Evolutionary conservation across 2,113 vertebrate genomes (phyloP).

Genomic region (Boulengeromyrus knoepffleri): DNA sequence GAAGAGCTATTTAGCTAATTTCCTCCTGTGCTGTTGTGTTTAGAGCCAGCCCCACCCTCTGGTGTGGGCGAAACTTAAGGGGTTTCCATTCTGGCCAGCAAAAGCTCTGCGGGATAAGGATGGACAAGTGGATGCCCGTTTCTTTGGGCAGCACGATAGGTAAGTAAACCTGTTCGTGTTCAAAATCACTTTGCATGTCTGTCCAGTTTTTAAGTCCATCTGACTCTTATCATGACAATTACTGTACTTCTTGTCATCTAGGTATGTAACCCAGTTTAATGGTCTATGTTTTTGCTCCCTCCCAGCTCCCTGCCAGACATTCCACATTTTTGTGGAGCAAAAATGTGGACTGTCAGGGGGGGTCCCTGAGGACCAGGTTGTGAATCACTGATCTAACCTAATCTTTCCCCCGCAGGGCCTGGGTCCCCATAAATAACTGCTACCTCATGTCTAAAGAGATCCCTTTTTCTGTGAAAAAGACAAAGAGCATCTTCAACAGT

Average conservation of each 20-base stretch:
- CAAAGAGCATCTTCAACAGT: slow-evolving; percentile 98
- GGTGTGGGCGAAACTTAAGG: slow-evolving; percentile 97
- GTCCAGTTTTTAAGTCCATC: neutral
- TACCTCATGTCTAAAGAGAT: slow-evolving; percentile 99
- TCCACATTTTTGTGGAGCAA: neutral
- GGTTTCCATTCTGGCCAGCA: slow-evolving; percentile 97
- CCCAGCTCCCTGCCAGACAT: slow-evolving; percentile 17
- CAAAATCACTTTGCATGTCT: neutral
- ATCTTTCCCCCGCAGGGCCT: slow-evolving; percentile 67
- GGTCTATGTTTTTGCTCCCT: neutral
- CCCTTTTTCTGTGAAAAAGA: slow-evolving; percentile 98
- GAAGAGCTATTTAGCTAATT: neutral
- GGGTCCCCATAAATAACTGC: slow-evolving; percentile 99
- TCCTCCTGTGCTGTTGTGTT: slow-evolving; percentile 17
- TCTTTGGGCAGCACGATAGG: slow-evolving; percentile 98
- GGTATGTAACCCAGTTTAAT: neutral
- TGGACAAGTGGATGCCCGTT: slow-evolving; percentile 92
- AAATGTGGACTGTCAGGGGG: neutral
- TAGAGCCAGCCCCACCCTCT: slow-evolving; percentile 94
- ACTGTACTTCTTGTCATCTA: neutral
- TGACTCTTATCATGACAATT: neutral
- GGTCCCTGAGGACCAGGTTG: neutral
- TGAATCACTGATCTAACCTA: neutral
- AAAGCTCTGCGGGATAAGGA: slow-evolving; percentile 97
- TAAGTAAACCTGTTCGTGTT: slow-evolving; percentile 62